phyloP scores from a whole-genome alignment of 1,140 invertebrate genomes.

The Trichonephila clavipes region DNA sequence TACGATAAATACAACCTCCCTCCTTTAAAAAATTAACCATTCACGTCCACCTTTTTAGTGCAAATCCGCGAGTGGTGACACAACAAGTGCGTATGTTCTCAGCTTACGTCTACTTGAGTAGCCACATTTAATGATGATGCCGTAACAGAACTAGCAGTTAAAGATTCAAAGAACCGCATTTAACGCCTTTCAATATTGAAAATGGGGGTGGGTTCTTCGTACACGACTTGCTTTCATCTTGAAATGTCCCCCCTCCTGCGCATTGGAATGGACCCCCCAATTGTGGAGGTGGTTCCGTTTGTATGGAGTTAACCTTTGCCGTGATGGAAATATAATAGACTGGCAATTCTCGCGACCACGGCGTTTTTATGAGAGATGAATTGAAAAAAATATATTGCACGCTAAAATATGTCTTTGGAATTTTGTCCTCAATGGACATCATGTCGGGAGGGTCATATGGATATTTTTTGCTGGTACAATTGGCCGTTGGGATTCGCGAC shows the following conservation, averaged over 20 bases:
- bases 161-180: conserved; percentile 28
- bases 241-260: neutral
- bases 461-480: conserved; percentile 1
- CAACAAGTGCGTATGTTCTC: conserved; percentile 7
- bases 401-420: conserved; percentile 69
- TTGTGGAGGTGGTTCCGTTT: conserved; percentile 63
- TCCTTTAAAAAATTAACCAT: conserved; percentile 9
- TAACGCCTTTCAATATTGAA: conserved; percentile 57
- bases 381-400: conserved; percentile 29
- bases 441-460: neutral
- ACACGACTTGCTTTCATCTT: conserved; percentile 19
- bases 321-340: conserved; percentile 29
- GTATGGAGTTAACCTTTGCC: conserved; percentile 49
- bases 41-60: neutral
- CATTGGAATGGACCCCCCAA: conserved; percentile 62
- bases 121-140: conserved; percentile 63
- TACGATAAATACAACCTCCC: neutral
- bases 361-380: neutral
- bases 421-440: conserved; percentile 52
- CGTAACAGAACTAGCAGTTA: conserved; percentile 51
- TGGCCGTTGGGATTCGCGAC: conserved; percentile 20
- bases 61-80: neutral
- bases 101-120: conserved; percentile 35
- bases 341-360: conserved; percentile 35
- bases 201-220: conserved; percentile 22